These are phyloP conservation scores for Tetropium fuscum DNA, from an alignment of 2,888 invertebrate species.

Conservation along the genomic window DNA sequence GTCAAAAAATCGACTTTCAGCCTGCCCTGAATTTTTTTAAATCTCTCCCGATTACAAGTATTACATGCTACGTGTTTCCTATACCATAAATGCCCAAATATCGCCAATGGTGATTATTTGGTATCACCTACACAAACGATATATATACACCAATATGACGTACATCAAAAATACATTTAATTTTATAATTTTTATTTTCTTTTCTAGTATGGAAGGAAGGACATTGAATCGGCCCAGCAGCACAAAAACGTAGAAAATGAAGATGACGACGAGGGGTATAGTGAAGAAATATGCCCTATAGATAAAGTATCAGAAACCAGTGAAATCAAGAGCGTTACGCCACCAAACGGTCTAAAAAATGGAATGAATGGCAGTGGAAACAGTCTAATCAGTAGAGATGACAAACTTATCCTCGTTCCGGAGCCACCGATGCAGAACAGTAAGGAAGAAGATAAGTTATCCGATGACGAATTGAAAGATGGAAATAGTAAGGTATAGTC, in stretches of 20 bases:
- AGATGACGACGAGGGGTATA: conserved; percentile 68
- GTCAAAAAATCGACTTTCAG: too few species aligned
- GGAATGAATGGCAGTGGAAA: conserved; percentile 68
- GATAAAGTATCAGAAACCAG: conserved; percentile 31
- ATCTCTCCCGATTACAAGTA: too few species aligned
- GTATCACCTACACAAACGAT: too few species aligned
- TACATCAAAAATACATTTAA: neutral
- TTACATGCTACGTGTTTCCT: neutral
- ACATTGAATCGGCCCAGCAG: conserved; percentile 78
- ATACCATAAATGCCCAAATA: neutral
- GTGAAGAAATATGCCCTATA: conserved; percentile 50
- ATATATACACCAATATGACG: too few species aligned
- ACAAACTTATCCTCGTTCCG: conserved; percentile 80
- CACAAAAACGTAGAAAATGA: conserved; percentile 68
- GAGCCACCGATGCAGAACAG: conserved; percentile 72
- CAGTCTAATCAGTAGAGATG: conserved; percentile 79
- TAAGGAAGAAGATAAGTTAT: conserved; percentile 43
- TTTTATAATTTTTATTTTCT: conserved; percentile 31
- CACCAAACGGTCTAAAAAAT: conserved; percentile 49
- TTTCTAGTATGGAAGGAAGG: conserved; percentile 84
- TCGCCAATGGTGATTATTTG: too few species aligned
- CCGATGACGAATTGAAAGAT: conserved; percentile 42
- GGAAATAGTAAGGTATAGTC: conserved; percentile 28
- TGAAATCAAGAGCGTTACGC: conserved; percentile 23
- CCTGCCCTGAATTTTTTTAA: too few species aligned